phyloP scores from a whole-genome alignment of 2,113 vertebrate genomes.

The Chauna torquata region DNA sequence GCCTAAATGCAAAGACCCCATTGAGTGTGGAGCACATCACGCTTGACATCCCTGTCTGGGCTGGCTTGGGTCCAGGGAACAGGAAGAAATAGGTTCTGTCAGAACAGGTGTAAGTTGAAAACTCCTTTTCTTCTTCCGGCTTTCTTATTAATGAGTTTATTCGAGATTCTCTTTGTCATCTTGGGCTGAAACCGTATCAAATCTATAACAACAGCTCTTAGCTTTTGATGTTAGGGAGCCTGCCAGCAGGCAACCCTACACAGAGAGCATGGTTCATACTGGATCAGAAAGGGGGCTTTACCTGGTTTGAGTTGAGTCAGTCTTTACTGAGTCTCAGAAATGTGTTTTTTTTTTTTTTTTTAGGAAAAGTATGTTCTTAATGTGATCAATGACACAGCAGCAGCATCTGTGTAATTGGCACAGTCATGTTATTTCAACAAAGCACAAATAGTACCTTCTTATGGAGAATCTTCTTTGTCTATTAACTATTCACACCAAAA shows the following conservation, averaged over 20 bases:
- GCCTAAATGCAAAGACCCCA: neutral
- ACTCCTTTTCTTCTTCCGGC: neutral
- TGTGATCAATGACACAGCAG: neutral
- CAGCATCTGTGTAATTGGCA: neutral
- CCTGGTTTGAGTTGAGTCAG: neutral
- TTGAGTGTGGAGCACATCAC: neutral
- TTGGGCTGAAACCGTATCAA: neutral
- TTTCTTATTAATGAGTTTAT: neutral
- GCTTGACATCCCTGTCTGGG: rapidly evolving
- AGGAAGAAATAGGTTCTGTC: neutral
- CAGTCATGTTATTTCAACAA: neutral
- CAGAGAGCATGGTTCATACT: neutral
- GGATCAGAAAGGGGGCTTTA: neutral
- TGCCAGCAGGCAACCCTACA: neutral
- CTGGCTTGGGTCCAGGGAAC: neutral
- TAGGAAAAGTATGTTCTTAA: neutral
- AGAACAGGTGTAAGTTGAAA: neutral
- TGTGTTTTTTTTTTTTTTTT: neutral
- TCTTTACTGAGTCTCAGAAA: neutral
- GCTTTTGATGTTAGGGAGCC: neutral
- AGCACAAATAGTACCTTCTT: neutral
- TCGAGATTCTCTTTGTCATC: neutral
- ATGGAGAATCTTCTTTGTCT: neutral
- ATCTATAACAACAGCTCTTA: neutral
- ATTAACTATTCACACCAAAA: neutral